Conservation (phyloP, 2,113 vertebrate genomes). For the Phalacrocorax brasilianus region DNA sequence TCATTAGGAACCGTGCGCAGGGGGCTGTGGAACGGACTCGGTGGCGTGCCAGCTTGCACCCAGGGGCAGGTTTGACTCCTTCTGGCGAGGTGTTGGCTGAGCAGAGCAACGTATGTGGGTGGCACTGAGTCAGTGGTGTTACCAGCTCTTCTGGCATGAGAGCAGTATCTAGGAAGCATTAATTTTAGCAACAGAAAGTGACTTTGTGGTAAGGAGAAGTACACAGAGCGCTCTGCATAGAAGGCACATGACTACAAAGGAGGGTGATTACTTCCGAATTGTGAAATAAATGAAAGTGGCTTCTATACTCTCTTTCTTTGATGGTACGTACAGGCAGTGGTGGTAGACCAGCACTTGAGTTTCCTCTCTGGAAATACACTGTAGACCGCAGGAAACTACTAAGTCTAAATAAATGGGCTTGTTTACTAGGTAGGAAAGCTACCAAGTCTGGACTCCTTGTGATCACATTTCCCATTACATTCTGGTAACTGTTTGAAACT, state of each 20-base stretch:
- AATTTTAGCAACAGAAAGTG: conserved; percentile 50
- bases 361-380: conserved; percentile 34
- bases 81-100: background rate
- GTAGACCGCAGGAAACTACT: conserved; percentile 44
- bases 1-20: background rate
- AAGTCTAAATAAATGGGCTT: conserved; percentile 27
- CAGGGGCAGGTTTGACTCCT: background rate
- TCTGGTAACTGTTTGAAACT: background rate
- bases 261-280: conserved; percentile 32
- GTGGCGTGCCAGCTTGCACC: background rate
- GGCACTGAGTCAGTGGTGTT: background rate
- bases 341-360: conserved; percentile 21
- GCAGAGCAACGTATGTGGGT: background rate
- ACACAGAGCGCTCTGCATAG: conserved; percentile 29
- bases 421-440: conserved; percentile 49
- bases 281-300: conserved; percentile 44
- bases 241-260: conserved; percentile 26
- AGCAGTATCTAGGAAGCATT: background rate
- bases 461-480: conserved; percentile 1
- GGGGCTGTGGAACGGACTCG: background rate
- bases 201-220: conserved; percentile 24
- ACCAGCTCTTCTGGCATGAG: background rate
- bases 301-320: background rate
- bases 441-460: background rate
- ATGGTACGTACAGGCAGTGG: background rate